These are phyloP conservation scores for Mamestra brassicae DNA, from an alignment of 2,888 invertebrate species.

Conservation along the genomic window DNA sequence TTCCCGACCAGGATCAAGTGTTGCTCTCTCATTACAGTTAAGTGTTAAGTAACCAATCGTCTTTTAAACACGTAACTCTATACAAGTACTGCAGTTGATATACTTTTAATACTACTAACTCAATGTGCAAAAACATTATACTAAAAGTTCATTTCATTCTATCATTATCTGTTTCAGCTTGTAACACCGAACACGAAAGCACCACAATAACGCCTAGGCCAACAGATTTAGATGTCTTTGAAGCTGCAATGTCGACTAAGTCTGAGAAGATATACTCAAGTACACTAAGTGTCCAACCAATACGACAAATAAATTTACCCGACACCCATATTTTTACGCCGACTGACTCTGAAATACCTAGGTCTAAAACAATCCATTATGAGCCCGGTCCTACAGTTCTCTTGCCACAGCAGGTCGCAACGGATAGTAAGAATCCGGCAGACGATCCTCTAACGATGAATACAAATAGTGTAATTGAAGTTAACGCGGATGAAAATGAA, in stretches of 20 bases:
- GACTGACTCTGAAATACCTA: constrained; percentile 88
- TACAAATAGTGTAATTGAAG: constrained; percentile 28
- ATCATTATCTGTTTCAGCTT: constrained; percentile 80
- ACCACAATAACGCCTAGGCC: constrained; percentile 73
- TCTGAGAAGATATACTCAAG: constrained; percentile 83
- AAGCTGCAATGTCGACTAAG: constrained; percentile 76
- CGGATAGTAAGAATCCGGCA: constrained; percentile 62
- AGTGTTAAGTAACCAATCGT: no score
- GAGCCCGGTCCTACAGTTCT: constrained; percentile 77
- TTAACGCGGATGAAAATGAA: constrained; percentile 76
- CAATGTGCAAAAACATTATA: not conserved
- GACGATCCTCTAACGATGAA: constrained; percentile 45
- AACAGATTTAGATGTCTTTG: constrained; percentile 82
- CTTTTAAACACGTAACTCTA: not conserved
- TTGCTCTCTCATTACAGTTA: no score
- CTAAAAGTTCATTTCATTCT: constrained; percentile 24
- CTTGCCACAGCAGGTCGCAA: constrained; percentile 73
- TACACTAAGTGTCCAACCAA: constrained; percentile 83
- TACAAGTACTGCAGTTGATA: not conserved
- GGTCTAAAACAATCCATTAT: constrained; percentile 89
- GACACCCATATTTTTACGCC: constrained; percentile 90
- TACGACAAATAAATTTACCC: constrained; percentile 87
- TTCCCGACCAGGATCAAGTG: no score
- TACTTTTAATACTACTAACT: not conserved
- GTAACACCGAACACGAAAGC: constrained; percentile 80